A percentile compares a stretch with the other conserved stretches of the same genome.
phyloP scores from a whole-genome alignment of 1,140 invertebrate species.

The Temnothorax longispinosus region DNA sequence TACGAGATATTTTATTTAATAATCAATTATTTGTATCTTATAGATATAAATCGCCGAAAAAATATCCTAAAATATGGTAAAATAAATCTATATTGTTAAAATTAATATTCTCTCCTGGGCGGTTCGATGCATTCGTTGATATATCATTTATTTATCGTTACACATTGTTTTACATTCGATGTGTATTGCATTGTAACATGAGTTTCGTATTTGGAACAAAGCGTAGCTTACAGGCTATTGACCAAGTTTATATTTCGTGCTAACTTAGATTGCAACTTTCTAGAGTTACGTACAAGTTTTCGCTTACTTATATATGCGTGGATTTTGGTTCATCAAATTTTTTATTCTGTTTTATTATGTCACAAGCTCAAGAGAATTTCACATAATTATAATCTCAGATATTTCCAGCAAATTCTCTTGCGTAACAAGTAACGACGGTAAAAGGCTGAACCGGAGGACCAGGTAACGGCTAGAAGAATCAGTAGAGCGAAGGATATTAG shows the following conservation, averaged over 20 bases:
- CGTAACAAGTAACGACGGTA: conserved; percentile 64
- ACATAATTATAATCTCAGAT: conserved; percentile 21
- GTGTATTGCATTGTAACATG: not conserved
- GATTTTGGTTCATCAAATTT: conserved; percentile 3
- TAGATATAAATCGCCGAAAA: not conserved
- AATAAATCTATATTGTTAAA: not conserved
- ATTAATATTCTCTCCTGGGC: not conserved
- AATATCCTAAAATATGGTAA: not conserved
- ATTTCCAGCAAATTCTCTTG: conserved; percentile 42
- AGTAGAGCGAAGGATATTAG: conserved; percentile 74
- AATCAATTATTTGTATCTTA: not conserved
- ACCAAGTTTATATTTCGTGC: not conserved
- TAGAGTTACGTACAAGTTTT: not conserved
- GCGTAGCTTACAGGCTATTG: not conserved
- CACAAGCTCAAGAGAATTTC: not conserved
- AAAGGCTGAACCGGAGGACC: conserved; percentile 65
- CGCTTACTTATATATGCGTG: not conserved
- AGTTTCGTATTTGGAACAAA: conserved; percentile 1
- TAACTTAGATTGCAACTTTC: conserved; percentile 1
- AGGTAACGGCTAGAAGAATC: conserved; percentile 72
- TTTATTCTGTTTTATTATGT: not conserved
- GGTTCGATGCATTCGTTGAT: not conserved
- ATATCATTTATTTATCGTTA: conserved; percentile 14
- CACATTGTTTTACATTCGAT: conserved; percentile 1
- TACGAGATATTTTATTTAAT: not conserved